Percentiles rank a stretch among this genome's conserved stretches.
Evolutionary conservation across 2,888 invertebrate species (phyloP).

Genomic region (Gandaritis pyraliata): DNA sequence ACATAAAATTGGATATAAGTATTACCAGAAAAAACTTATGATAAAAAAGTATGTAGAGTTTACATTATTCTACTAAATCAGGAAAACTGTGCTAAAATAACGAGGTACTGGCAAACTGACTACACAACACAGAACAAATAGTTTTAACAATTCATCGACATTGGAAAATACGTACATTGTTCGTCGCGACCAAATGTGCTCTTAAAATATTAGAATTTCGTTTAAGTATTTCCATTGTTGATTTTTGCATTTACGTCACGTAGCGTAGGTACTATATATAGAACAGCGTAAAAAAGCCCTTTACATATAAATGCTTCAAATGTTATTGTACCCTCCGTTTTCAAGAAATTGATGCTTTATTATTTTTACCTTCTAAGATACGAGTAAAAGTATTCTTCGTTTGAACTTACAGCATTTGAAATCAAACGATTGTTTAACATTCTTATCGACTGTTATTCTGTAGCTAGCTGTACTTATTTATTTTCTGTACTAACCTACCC

Average conservation of each 20-base stretch:
- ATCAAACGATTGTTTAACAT: background rate
- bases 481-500: too few species aligned
- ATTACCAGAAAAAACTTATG: background rate
- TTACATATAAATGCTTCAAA: constrained; percentile 29
- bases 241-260: constrained; percentile 65
- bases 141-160: background rate
- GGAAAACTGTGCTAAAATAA: too few species aligned
- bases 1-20: constrained; percentile 30
- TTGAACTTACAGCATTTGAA: background rate
- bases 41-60: background rate
- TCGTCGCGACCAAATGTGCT: constrained; percentile 20
- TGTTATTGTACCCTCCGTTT: background rate
- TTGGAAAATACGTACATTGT: background rate
- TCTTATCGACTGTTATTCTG: too few species aligned
- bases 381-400: background rate
- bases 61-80: background rate
- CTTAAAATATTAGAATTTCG: constrained; percentile 38
- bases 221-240: constrained; percentile 35
- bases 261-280: constrained; percentile 35
- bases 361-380: background rate
- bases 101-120: too few species aligned
- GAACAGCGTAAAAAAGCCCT: constrained; percentile 55
- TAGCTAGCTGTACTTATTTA: too few species aligned
- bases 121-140: too few species aligned
- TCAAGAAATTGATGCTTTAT: background rate